Conservation (phyloP, 1,140 invertebrate species). For the Penaeus vannamei region DNA sequence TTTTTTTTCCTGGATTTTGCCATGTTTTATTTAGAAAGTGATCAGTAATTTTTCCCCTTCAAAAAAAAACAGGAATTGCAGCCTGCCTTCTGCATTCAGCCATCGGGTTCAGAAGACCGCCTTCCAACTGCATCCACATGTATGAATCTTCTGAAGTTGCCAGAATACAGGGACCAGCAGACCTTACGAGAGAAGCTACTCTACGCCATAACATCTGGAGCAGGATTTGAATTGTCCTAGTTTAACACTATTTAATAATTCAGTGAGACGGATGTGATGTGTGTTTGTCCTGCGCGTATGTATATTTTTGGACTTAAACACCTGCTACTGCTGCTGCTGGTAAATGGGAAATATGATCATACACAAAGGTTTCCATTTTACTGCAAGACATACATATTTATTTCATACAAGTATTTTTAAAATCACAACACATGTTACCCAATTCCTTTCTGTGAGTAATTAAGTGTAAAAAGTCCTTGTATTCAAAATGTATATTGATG, state of each 20-base stretch:
- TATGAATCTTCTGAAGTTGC: constrained; percentile 97
- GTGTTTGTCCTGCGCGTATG: background rate
- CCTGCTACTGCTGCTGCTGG: background rate
- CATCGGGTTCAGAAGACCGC: constrained; percentile 86
- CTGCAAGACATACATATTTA: background rate
- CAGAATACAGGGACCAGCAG: constrained; percentile 86
- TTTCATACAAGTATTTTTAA: background rate
- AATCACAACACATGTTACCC: background rate
- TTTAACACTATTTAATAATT: constrained; percentile 66
- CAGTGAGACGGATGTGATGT: background rate
- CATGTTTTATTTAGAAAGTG: background rate
- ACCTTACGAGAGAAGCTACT: constrained; percentile 87
- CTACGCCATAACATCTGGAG: constrained; percentile 94
- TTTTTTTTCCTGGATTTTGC: constrained; percentile 52
- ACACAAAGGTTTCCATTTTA: background rate
- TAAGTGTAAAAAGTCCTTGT: no score
- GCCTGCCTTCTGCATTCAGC: constrained; percentile 95
- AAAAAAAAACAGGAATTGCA: constrained; percentile 82
- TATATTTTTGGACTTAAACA: background rate
- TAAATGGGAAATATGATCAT: background rate
- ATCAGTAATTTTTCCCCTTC: constrained; percentile 47
- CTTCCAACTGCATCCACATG: constrained; percentile 97
- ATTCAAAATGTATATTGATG: no score
- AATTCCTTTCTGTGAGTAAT: no score
- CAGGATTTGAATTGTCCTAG: constrained; percentile 96